Base-by-base conservation (phyloP, 2,797 vertebrate species). In the Galaxias olidus region DNA sequence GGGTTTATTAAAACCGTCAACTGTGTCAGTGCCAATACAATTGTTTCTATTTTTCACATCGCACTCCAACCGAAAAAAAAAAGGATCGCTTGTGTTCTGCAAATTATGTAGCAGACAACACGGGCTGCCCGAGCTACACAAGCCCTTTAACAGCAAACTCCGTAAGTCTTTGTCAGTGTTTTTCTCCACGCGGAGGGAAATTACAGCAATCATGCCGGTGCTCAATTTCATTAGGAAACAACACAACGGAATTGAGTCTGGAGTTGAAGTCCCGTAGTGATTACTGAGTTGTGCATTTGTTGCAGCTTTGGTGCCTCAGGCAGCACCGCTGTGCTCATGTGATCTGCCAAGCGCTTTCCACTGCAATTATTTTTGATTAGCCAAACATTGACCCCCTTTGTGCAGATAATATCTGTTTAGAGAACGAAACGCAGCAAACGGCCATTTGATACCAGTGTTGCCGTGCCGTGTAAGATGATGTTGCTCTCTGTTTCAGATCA, bases 361-460 rank as follows among this genome's bases (percentile, higher is more conserved):
- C 68, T 65, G 2, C 9, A 75, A 65, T 72, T 68, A 70, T 59
- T n/a, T n/a, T 48, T 63, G 59, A 76, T 45, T 42, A 12, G 17
- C 17, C 46, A 76, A 63, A 77, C 78, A 78, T 73, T 81, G 69
- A 75, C 43, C 30, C 30, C 30, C 6, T 30, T 30, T 30, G 30
- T 30, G 30, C 30, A 6, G 30, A 6, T 30, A 30, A 30, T 30
- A 30, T 30, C 30, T 30, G 30, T 30, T 30, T 30, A 30, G 3
- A 30, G 30, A 30, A 30, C 6, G 6, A 47, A 66, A 53, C n/a
- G 48, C 19, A 63, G 43, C 60, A 76, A 77, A 73, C 45, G 68
- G 59, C 18, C 18, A 50, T 70, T 74, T 61, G 76, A 60, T 42
- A n/a, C 18, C 57, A 14, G 62, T 67, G 59, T 44, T 52, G 48